Evolutionary conservation across 1,140 invertebrate species (phyloP), one percentile per base, ranked within the genome.

Genomic region (Drosophila virilis): DNA sequence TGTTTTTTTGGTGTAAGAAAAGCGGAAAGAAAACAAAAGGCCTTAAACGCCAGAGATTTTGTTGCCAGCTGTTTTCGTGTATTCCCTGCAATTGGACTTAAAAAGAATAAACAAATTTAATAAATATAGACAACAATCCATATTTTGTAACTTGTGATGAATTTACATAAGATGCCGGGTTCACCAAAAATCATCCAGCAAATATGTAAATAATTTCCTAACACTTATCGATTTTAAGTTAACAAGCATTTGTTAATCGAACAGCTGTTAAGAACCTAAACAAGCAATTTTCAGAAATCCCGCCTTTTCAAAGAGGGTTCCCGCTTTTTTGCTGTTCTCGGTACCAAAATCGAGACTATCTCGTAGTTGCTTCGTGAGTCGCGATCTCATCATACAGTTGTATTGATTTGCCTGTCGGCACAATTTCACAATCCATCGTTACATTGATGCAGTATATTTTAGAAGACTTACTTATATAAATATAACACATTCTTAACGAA

Each of bases 231-330:
- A 54, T 68, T 59, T 38, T 38, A 8, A 37, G 3, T 6, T 40
- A 17, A 12, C 4, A 1, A 10, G 3, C 12, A 42, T 9, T 13
- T 13, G 8, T 37, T 33, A 45, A 40, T 52, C 37, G 22, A 73
- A 46, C 64, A 73, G 70, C 70, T 73, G 64, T 33, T 51, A 52
- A 43, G 9, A 69, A 37, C 37, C 7, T 43, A 60, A 73, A 46
- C 12, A 40, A 68, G 17, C 13, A 45, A 54, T n/a, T 15, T 8
- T 8, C 6, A 8, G 6, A 66, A 22, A 45, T 58, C 6, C 37
- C 69, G 62, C 69, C 38, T 52, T 72, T 67, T 67, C 1, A 54
- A 22, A n/a, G n/a, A 35, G 13, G 8, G 8, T 32, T 67, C 62
- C 70, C 70, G 70, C 64, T 73, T 45, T 73, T 62, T 58, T 58